Evolutionary conservation across 2,113 vertebrate genomes (phyloP).

Genomic region (Raja brachyura): DNA sequence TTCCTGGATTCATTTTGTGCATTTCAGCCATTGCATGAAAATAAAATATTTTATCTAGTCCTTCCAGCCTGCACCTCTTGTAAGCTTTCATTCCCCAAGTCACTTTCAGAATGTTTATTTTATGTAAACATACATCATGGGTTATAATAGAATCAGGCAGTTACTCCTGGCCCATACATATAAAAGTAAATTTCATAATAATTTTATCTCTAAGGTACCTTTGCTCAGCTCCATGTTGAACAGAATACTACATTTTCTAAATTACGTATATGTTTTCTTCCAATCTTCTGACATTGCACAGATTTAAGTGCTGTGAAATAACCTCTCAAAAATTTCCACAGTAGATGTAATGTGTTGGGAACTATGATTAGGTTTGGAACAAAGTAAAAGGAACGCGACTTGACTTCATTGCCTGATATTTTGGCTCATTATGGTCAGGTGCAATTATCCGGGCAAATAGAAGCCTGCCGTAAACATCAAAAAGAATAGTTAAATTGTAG

Average conservation of each 20-base stretch:
- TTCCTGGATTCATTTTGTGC: background rate
- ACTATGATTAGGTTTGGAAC: background rate
- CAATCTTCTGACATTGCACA: background rate
- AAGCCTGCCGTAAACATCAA: background rate
- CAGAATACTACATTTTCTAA: background rate
- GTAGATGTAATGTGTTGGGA: background rate
- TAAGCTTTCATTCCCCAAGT: background rate
- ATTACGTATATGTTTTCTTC: background rate
- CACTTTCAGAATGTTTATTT: background rate
- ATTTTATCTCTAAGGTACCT: background rate
- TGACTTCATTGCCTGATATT: background rate
- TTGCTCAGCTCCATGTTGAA: background rate
- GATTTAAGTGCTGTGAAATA: background rate
- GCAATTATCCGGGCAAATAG: background rate
- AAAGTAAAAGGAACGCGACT: background rate
- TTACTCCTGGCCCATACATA: background rate
- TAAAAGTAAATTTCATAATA: background rate
- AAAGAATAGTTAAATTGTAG: background rate
- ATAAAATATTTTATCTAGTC: background rate
- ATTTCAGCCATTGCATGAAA: background rate
- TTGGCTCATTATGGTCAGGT: background rate
- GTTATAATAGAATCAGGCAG: background rate
- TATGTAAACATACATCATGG: background rate
- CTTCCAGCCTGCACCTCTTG: background rate
- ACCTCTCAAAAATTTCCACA: background rate